Evolutionary conservation across 2,888 invertebrate genomes (phyloP).

Genomic region (Trichopria drosophilae): DNA sequence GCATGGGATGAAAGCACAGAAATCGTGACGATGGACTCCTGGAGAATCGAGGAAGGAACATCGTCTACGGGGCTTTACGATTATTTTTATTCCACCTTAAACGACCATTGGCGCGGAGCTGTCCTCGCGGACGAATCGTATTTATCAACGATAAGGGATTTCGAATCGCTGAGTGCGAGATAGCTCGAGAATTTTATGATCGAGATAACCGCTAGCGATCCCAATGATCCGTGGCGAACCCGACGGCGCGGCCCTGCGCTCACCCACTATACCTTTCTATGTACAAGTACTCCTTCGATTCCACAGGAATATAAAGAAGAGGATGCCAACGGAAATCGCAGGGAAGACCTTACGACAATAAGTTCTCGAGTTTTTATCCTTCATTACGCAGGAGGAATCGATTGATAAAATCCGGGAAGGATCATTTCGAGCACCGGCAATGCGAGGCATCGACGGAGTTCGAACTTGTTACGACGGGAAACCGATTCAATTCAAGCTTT

Average conservation of each 20-base stretch:
- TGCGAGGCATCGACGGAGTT: too few relatives aligned
- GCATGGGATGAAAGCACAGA: conserved; percentile 12
- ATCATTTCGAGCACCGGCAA: background rate
- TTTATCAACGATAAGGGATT: conserved; percentile 45
- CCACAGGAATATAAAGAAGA: conserved; percentile 16
- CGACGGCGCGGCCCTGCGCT: too few relatives aligned
- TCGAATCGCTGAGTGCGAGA: conserved; percentile 36
- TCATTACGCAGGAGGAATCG: conserved; percentile 8
- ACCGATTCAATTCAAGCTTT: too few relatives aligned
- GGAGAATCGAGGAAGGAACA: too few relatives aligned
- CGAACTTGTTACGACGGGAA: too few relatives aligned
- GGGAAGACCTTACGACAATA: conserved; percentile 10
- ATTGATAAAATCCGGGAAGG: conserved; percentile 18
- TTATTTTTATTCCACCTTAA: conserved; percentile 45
- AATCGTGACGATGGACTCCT: conserved; percentile 17
- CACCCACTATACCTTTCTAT: conserved; percentile 4
- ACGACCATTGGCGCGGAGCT: conserved; percentile 31
- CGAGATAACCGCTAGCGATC: conserved; percentile 36
- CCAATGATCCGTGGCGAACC: conserved; percentile 37
- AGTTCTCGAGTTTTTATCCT: conserved; percentile 19
- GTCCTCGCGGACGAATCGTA: conserved; percentile 30
- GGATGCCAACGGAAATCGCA: background rate
- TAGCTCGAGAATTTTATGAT: conserved; percentile 41
- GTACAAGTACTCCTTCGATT: background rate
- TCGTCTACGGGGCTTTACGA: conserved; percentile 40